Base-by-base conservation (phyloP, 2,888 invertebrate genomes). In the Pomacea canaliculata region DNA sequence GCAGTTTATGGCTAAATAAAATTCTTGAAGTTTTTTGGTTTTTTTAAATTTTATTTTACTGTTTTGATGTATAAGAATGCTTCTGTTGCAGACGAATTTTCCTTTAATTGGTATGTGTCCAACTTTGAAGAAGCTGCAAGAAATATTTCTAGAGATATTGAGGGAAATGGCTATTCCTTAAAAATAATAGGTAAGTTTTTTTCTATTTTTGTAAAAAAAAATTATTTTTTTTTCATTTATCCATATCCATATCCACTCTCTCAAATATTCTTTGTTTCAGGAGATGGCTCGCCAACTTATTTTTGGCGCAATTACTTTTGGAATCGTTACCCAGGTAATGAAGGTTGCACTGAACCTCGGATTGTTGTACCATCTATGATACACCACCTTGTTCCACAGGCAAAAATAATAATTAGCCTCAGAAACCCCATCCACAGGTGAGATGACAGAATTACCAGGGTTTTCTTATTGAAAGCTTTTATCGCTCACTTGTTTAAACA, bases 281-380 rank as follows among this genome's bases (percentile, higher is more conserved):
- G 75, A 9, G 78, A 78, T 48, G 78, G 78, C 0, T 71, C 72
- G 23, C 76, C 78, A 12, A 76, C 78, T 0, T 78, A 78, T 23
- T 73, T 73, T 66, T 78, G 62, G 75, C 71, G 73, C n/a, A 78
- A 73, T 66, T 72, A 68, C 49, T 66, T 72, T 70, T 78, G 78
- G 78, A n/a, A n/a, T 7, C 56, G 23, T 19, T 72, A 72, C 51
- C 70, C 70, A 19, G 78, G 78, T 19, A 78, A 78, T 37, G 76
- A 76, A 51, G 75, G 78, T 0, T 78, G 78, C 56, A n/a, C 19
- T 8, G 76, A 78, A 70, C 78, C 78, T 16, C 62, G 70, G 4
- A 23, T 72, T 18, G 67, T 72, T 19, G 51, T 71, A 16, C 46
- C 75, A 1, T 46, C 71, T 68, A 27, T 68, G 60, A 72, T 78